Evolutionary conservation across 2,888 invertebrate species (phyloP).

Genomic region (Amblyjoppa fuscipennis): DNA sequence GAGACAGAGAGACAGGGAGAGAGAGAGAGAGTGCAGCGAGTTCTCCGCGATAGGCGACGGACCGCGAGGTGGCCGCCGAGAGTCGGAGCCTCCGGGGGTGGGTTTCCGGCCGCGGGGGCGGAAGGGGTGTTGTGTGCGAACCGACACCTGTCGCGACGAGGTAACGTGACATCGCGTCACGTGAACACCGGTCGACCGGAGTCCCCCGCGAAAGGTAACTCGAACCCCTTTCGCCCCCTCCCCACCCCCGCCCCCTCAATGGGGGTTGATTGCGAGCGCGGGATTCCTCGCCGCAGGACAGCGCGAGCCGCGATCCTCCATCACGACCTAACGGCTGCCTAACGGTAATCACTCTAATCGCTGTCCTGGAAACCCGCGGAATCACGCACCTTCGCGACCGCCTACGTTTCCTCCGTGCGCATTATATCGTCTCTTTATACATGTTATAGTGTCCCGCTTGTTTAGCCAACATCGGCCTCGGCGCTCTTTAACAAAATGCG

Average conservation of each 20-base stretch:
- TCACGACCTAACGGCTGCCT: conserved; percentile 70
- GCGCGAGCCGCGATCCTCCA: conserved; percentile 58
- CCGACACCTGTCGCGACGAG: conserved; percentile 70
- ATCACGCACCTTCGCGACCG: conserved; percentile 67
- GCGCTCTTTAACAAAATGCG: not conserved
- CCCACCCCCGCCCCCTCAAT: not conserved
- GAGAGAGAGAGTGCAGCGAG: not conserved
- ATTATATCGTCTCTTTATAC: not conserved
- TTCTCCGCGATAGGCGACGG: not conserved
- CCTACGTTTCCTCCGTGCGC: conserved; percentile 14
- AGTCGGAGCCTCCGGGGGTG: conserved; percentile 2
- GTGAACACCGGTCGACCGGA: conserved; percentile 69
- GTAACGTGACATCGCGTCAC: conserved; percentile 81
- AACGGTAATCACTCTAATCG: conserved; percentile 77
- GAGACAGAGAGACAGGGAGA: not conserved
- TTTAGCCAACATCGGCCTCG: conserved; percentile 5
- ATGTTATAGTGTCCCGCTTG: not conserved
- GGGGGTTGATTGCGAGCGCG: conserved; percentile 18
- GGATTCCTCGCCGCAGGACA: conserved; percentile 29
- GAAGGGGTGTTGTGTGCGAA: conserved; percentile 66
- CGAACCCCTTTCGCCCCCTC: conserved; percentile 55
- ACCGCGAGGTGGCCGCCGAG: not conserved
- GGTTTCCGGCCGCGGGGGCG: conserved; percentile 39
- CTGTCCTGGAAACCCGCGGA: conserved; percentile 74
- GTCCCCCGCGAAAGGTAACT: conserved; percentile 45